Evolutionary conservation across 2,888 invertebrate genomes (phyloP), one percentile per base, ranked within the genome.

Genomic region (Agrochola lychnidis): DNA sequence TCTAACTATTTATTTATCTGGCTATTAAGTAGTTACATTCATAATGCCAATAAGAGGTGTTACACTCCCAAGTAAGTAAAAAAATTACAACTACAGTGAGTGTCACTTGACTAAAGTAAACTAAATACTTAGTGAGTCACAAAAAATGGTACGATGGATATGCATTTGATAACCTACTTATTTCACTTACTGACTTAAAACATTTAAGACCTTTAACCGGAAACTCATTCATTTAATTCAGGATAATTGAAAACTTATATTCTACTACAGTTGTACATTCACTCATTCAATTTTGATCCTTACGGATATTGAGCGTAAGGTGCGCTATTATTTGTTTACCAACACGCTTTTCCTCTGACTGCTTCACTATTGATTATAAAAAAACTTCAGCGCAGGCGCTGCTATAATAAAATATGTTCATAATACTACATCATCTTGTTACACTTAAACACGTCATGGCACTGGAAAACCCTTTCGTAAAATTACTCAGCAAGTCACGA

Each of bases 401-500:
- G 45, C 45, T 63, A 25, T 53, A 66, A 53, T 61, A 36, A 36
- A 25, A 59, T 53, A 45, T 53, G 61, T 53, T 5, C 36, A 19
- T 36, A 64, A n/a, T 22, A 53, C 16, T 36, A 36, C 12, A 45
- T 64, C 19, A 40, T 6, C 6, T 9, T 57, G 30, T 48, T 53
- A 66, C 16, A 42, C 22, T 22, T 4, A 22, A 14, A 2, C 53
- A 42, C 56, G 63, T 59, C 68, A 78, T 40, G 30, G 42, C 51
- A 53, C 64, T 74, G 83, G 84, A 76, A 84, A 84, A 68, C 72
- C 86, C 87, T 78, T 67, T 36, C 51, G 5, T 53, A 59, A 70
- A 51, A 72, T 78, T 78, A 78, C 72, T 79, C 78, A 83, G 81
- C 72, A 63, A 84, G 42, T 75, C 74, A 67, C 87, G 83, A 87